phyloP scores from a whole-genome alignment of 2,888 invertebrate species.

The Agapostemon virescens region DNA sequence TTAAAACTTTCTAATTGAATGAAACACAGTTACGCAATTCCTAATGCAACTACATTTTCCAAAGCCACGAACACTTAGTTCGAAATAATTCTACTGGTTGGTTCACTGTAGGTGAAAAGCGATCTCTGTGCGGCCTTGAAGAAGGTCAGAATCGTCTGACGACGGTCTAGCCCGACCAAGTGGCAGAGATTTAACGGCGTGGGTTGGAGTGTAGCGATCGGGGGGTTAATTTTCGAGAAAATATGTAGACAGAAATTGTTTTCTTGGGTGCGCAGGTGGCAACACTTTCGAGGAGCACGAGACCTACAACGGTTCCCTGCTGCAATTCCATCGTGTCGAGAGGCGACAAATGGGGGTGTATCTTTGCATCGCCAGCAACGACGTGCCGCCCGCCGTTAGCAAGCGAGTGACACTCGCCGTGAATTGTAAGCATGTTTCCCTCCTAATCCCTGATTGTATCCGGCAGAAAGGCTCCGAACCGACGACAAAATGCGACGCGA shows the following conservation, averaged over 20 bases:
- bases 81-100: too few relatives aligned
- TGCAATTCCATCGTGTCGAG: constrained; percentile 90
- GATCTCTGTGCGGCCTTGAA: neutral
- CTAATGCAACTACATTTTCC: too few relatives aligned
- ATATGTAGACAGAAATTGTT: constrained; percentile 47
- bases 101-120: too few relatives aligned
- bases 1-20: too few relatives aligned
- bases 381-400: constrained; percentile 94
- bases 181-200: neutral
- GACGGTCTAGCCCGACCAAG: neutral
- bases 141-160: neutral
- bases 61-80: too few relatives aligned
- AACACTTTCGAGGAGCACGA: constrained; percentile 80
- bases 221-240: constrained; percentile 32
- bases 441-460: constrained; percentile 52
- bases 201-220: neutral
- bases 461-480: constrained; percentile 42
- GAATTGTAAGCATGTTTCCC: constrained; percentile 87
- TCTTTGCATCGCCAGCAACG: constrained; percentile 95
- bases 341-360: constrained; percentile 95
- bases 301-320: constrained; percentile 88
- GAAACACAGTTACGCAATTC: too few relatives aligned
- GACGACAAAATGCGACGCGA: constrained; percentile 38
- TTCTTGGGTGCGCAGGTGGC: constrained; percentile 68
- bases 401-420: constrained; percentile 93